Evolutionary conservation across 1,140 invertebrate genomes (phyloP), one percentile per base, ranked within the genome.

Genomic region (Diuraphis noxia): DNA sequence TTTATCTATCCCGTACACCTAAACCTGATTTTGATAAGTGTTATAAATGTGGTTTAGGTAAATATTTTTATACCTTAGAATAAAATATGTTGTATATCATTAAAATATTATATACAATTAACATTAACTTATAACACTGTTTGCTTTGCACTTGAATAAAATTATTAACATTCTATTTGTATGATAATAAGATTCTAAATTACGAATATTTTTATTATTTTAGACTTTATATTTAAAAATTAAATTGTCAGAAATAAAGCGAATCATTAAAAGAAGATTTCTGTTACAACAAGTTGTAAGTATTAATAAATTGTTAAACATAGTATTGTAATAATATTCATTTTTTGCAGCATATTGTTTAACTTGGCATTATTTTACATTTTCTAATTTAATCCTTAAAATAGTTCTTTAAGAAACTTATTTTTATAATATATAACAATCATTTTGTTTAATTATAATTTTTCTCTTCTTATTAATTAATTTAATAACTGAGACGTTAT

Each of bases 181-280:
- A 30, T n/a, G 6, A 72, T n/a, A n/a, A 17, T 63, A n/a, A 72
- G 4, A 72, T 79, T 23, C 1, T 21, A 34, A n/a, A 21, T 19
- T 84, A n/a, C 91, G n/a, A 40, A 52, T 52, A 63, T 79, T 81
- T 88, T 92, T 92, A 92, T 93, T 93, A 92, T 95, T 95, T 93
- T 94, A 98, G 97, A 95, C 96, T 94, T 96, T 97, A 46, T 96
- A 97, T 84, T 94, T 97, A 92, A 98, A 97, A 94, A 96, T 98
- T 81, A 95, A 96, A 93, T 93, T 98, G 36, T 95, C 94, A 92
- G 95, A 96, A 93, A 95, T 98, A 92, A 96, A 95, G 93, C 95
- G 95, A 93, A 94, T 98, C 82, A 96, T 97, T 85, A 97, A 96
- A 94, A 95, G 97, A 94, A 95, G 97, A 94, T 98, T 97, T 95